Conservation (phyloP, 2,888 invertebrate species). For the Eretmocerus hayati region DNA sequence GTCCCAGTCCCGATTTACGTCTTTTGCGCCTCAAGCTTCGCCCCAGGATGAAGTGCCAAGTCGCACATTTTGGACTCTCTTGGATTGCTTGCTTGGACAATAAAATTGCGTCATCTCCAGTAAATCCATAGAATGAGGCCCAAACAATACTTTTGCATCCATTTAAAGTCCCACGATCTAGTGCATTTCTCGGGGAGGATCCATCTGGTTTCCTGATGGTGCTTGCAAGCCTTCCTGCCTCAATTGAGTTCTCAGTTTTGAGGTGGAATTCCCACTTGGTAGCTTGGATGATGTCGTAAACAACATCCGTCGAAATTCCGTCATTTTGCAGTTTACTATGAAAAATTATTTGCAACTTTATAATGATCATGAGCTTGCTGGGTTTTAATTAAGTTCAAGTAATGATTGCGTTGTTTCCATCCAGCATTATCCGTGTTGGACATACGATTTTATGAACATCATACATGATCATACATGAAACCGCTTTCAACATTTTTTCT, state of each 20-base stretch:
- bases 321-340: not conserved
- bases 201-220: no score
- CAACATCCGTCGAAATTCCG: not conserved
- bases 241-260: not conserved
- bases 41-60: slow-evolving; percentile 4
- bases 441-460: no score
- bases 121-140: not conserved
- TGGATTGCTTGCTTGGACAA: not conserved
- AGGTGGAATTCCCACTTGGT: not conserved
- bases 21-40: slow-evolving; percentile 5
- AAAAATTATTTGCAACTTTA: no score
- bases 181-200: no score
- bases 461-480: no score
- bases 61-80: not conserved
- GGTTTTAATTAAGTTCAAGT: no score
- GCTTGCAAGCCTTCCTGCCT: not conserved
- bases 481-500: no score
- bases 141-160: not conserved
- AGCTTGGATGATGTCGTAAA: not conserved
- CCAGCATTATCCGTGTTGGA: no score
- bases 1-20: not conserved
- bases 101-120: not conserved
- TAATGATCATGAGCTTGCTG: no score
- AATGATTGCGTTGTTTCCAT: no score
- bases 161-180: not conserved